These are phyloP conservation scores for Himalopsyche japonica DNA, from an alignment of 2,888 invertebrate species.

Conservation along the genomic window DNA sequence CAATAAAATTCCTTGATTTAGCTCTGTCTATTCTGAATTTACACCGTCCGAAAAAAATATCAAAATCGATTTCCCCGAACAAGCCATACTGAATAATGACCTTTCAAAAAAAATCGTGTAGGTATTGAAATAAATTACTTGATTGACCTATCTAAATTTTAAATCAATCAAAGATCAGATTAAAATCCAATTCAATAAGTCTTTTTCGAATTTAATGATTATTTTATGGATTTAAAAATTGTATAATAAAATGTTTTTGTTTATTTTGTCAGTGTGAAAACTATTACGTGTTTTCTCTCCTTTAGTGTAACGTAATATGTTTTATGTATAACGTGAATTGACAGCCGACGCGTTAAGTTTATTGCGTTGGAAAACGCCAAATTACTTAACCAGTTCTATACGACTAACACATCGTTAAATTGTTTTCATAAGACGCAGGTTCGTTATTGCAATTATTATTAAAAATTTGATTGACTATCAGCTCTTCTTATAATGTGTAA, in stretches of 20 bases:
- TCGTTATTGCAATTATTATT: no score
- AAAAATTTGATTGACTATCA: no score
- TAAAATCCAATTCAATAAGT: constrained; percentile 28
- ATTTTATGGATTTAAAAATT: constrained; percentile 6
- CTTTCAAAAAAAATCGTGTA: background rate
- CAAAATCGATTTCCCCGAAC: background rate
- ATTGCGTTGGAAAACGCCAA: background rate
- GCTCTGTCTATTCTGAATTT: background rate
- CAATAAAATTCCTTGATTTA: background rate
- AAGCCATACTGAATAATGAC: background rate
- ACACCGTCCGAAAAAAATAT: background rate
- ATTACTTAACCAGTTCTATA: background rate
- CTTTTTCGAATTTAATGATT: constrained; percentile 10
- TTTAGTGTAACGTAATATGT: background rate
- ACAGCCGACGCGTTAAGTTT: background rate
- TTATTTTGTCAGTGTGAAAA: background rate
- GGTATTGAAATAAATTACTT: background rate
- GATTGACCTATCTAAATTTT: constrained; percentile 20
- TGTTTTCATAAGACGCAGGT: no score
- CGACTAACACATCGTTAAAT: no score
- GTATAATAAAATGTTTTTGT: background rate
- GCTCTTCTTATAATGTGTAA: no score
- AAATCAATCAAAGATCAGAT: constrained; percentile 28
- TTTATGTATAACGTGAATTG: background rate
- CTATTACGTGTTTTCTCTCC: background rate